These are phyloP conservation scores for Esperia sulphurella DNA, from an alignment of 2,888 invertebrate species.

Conservation along the genomic window DNA sequence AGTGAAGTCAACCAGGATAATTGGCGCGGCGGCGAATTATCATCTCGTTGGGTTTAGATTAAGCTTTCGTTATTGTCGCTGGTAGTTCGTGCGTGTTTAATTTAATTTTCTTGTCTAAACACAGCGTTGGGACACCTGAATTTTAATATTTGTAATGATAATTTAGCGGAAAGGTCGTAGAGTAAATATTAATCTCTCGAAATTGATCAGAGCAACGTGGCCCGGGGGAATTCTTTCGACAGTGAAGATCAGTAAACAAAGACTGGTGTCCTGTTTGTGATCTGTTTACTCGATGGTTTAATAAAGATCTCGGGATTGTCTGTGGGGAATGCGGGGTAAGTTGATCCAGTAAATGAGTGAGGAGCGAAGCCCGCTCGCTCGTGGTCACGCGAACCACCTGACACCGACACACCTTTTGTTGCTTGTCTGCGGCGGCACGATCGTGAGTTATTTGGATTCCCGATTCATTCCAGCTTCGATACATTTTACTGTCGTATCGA, in stretches of 20 bases:
- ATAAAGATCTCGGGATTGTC: constrained; percentile 50
- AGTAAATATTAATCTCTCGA: constrained; percentile 12
- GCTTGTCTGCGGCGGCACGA: constrained; percentile 32
- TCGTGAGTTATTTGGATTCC: constrained; percentile 55
- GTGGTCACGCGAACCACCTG: constrained; percentile 67
- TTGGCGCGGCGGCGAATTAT: constrained; percentile 55
- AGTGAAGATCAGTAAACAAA: constrained; percentile 20
- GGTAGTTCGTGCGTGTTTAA: constrained; percentile 70
- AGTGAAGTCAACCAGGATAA: constrained; percentile 67
- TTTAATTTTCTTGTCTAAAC: constrained; percentile 57
- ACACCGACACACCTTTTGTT: constrained; percentile 57
- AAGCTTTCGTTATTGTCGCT: constrained; percentile 60
- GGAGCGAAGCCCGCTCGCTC: constrained; percentile 43
- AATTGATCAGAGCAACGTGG: no score
- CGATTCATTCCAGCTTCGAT: constrained; percentile 41
- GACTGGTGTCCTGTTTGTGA: constrained; percentile 16
- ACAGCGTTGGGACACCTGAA: constrained; percentile 38
- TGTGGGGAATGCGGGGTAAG: constrained; percentile 59
- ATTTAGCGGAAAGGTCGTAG: constrained; percentile 27
- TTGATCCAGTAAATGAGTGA: constrained; percentile 62
- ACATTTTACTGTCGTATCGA: constrained; percentile 31
- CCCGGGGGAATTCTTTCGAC: constrained; percentile 9
- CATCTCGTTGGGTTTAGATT: constrained; percentile 33
- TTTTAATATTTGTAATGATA: constrained; percentile 22
- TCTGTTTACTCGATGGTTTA: constrained; percentile 34